phyloP scores from a whole-genome alignment of 1,140 invertebrate genomes.

The Drosophila mauritiana region DNA sequence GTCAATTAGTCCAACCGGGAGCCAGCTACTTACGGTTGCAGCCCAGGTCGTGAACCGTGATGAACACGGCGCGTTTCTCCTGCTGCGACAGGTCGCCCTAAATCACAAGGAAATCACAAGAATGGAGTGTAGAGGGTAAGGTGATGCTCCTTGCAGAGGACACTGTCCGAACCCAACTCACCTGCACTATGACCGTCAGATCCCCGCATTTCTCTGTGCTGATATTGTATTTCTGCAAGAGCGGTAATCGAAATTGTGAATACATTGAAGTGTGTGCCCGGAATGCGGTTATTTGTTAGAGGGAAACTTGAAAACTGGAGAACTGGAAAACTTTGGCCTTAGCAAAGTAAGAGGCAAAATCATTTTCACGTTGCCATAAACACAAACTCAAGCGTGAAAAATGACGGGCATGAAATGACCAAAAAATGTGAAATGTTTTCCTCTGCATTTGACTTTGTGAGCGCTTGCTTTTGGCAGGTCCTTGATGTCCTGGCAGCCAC shows the following conservation, averaged over 20 bases:
- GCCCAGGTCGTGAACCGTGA: constrained; percentile 95
- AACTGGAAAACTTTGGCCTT: constrained; percentile 22
- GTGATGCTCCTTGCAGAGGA: neutral
- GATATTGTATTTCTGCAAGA: constrained; percentile 89
- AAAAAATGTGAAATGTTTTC: constrained; percentile 59
- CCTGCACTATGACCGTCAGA: constrained; percentile 89
- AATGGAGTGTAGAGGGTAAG: neutral
- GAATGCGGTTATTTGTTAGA: constrained; percentile 25
- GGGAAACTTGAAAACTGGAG: constrained; percentile 6
- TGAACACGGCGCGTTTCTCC: constrained; percentile 91
- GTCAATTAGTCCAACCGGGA: constrained; percentile 23
- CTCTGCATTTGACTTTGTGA: constrained; percentile 31
- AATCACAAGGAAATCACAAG: constrained; percentile 6
- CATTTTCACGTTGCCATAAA: constrained; percentile 64
- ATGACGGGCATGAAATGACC: constrained; percentile 79
- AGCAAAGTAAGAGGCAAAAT: constrained; percentile 52
- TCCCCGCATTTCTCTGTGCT: constrained; percentile 89
- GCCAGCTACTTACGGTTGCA: constrained; percentile 91
- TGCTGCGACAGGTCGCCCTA: constrained; percentile 92
- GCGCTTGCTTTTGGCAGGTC: constrained; percentile 44
- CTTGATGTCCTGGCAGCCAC: constrained; percentile 29
- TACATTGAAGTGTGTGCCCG: constrained; percentile 35
- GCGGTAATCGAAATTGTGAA: constrained; percentile 27
- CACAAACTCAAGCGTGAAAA: constrained; percentile 73
- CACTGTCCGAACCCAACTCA: constrained; percentile 66